phyloP scores from a whole-genome alignment of 2,888 invertebrate genomes.

The Antitype chi region DNA sequence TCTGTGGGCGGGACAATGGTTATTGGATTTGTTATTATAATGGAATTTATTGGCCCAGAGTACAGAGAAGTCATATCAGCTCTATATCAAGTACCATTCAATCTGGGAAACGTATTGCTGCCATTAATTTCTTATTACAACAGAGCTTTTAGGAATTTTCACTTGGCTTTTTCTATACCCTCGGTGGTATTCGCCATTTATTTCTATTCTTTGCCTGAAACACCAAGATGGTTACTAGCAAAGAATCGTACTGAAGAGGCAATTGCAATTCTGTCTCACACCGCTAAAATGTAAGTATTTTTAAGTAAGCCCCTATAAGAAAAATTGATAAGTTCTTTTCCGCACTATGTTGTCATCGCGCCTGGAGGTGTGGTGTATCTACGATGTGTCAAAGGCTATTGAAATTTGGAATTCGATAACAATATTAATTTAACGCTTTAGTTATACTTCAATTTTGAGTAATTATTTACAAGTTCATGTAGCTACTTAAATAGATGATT shows the following conservation, averaged over 20 bases:
- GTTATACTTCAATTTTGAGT: background rate
- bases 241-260: constrained; percentile 92
- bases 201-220: constrained; percentile 93
- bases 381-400: background rate
- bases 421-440: background rate
- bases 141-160: constrained; percentile 92
- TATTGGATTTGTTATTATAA: constrained; percentile 89
- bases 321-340: background rate
- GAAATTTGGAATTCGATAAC: background rate
- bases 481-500: background rate
- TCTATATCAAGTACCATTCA: constrained; percentile 93
- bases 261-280: constrained; percentile 91
- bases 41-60: constrained; percentile 92
- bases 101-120: constrained; percentile 92
- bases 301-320: background rate
- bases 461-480: background rate
- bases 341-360: background rate
- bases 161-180: constrained; percentile 91
- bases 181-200: constrained; percentile 91
- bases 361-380: background rate
- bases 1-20: constrained; percentile 96
- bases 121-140: constrained; percentile 91
- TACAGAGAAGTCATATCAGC: constrained; percentile 91
- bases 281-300: constrained; percentile 89
- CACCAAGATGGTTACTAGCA: constrained; percentile 95